These are phyloP conservation scores for Empidonax alnorum DNA, from an alignment of 2,113 vertebrate species.

Conservation along the genomic window DNA sequence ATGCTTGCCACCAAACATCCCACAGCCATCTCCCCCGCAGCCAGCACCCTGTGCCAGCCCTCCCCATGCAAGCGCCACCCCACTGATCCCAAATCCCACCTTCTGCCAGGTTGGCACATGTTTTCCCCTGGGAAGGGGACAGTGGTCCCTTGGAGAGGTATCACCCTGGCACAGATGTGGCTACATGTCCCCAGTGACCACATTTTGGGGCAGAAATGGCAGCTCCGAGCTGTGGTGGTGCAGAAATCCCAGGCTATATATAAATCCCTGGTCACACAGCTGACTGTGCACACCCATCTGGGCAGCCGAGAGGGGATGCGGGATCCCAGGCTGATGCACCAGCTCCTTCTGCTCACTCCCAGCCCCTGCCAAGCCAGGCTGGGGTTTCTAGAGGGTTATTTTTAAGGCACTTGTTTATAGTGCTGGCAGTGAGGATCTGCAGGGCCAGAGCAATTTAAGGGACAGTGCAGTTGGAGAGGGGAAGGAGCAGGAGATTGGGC, in stretches of 20 bases:
- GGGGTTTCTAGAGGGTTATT: not conserved
- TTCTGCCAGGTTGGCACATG: rapidly evolving
- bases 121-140: not conserved
- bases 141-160: rapidly evolving
- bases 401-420: not conserved
- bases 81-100: not conserved
- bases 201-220: not conserved
- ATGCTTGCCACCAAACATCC: not conserved
- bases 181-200: rapidly evolving
- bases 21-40: not conserved
- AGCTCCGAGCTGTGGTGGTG: rapidly evolving
- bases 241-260: not conserved
- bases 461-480: not conserved
- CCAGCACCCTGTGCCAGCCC: not conserved
- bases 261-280: rapidly evolving
- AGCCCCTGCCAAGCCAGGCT: not conserved
- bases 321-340: not conserved
- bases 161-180: not conserved
- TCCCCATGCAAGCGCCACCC: rapidly evolving
- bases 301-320: not conserved
- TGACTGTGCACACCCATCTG: not conserved
- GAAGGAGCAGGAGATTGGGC: not conserved
- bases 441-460: not conserved
- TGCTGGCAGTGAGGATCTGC: not conserved
- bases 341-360: not conserved